Evolutionary conservation across 2,797 vertebrate species (phyloP).

Genomic region (Eulemur rubriventer): DNA sequence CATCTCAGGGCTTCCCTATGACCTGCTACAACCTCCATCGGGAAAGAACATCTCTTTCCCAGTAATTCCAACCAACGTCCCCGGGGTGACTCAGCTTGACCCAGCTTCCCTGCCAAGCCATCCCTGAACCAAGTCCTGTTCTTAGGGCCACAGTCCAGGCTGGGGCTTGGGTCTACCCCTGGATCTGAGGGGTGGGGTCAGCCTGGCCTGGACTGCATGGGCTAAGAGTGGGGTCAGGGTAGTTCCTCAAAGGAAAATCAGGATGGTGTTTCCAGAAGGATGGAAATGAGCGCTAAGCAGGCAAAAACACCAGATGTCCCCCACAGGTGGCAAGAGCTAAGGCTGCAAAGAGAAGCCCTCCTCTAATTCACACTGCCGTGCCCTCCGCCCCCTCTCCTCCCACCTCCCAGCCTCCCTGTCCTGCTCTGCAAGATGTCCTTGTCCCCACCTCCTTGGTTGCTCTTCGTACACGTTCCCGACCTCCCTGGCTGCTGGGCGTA

Average conservation of each 20-base stretch:
- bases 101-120: neutral
- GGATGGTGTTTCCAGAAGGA: neutral
- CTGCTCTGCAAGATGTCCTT: neutral
- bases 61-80: neutral
- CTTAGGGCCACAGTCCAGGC: neutral
- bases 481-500: conserved; percentile 11
- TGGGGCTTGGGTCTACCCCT: neutral
- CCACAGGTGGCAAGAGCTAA: neutral
- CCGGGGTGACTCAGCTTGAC: neutral
- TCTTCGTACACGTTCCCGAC: conserved; percentile 7
- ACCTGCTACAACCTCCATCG: neutral
- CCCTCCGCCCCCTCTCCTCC: neutral
- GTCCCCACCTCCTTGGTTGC: conserved; percentile 32
- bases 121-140: neutral
- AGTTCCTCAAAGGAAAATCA: neutral
- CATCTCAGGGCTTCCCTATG: neutral
- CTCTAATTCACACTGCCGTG: neutral
- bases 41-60: neutral
- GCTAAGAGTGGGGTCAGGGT: neutral
- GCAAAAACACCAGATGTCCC: neutral
- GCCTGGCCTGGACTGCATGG: neutral
- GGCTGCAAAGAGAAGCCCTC: neutral
- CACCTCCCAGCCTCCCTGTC: neutral
- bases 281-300: neutral
- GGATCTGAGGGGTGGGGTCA: neutral